Evolutionary conservation across 1,140 invertebrate species (phyloP), one percentile per base, ranked within the genome.

Genomic region (Parasteatoda tepidariorum): DNA sequence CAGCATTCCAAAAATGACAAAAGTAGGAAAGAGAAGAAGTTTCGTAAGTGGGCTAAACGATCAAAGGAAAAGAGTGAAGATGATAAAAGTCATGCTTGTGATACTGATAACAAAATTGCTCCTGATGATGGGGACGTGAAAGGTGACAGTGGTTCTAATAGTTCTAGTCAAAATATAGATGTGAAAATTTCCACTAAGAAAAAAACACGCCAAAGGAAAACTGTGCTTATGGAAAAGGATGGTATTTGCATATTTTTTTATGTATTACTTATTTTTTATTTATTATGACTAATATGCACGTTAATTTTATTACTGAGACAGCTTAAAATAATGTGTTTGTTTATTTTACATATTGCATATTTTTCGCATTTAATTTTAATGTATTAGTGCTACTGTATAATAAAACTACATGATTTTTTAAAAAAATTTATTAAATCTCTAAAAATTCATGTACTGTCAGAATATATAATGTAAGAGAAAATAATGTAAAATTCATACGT

Each of bases 1-100:
- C 66, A 73, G 18, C 33, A 54, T 22, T 48, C 57, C 33, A 85
- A 85, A 70, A 28, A 57, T 75, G 83, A 84, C 38, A 85, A 85
- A 81, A 57, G 18, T 18, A 85, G 71, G 28, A 85, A 85, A 59
- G 85, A 85, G 2, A 85, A 85, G 22, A 85, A 85, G 33, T 83
- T 83, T 57, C 84, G 83, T 59, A 85, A 85, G 38, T 81, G 70
- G 73, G 64, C 62, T 15, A 79, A 75, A 54, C 64, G 54, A 54
- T 34, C 41, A 9, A 84, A 85, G 62, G 75, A 85, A 55, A 85
- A 84, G 22, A 41, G 13, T 54, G 82, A 79, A n/a, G 82, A 83
- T 22, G 76, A 85, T 31, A 67, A 61, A 64, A 73, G 28, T 41
- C 26, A 26, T 3, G 4, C 22, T 2, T 73, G 38, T 62, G 31